Evolutionary conservation across 2,797 vertebrate species (phyloP).

Genomic region (Diglossa cyanea): DNA sequence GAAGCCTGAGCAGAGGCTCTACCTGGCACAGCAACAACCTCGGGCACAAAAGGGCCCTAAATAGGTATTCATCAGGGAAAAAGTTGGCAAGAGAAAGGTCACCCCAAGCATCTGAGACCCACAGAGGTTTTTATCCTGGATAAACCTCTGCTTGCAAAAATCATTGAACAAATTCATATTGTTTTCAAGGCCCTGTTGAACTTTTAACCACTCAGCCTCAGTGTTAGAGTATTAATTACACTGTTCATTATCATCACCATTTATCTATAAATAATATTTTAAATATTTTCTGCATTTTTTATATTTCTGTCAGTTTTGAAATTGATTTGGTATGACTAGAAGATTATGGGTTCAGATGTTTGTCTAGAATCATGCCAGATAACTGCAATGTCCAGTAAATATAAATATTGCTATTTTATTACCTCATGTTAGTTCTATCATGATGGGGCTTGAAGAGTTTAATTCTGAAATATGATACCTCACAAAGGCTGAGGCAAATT

Average conservation of each 20-base stretch:
- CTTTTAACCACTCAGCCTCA: neutral
- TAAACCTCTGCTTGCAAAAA: neutral
- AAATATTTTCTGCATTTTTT: neutral
- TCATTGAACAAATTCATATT: fast-evolving
- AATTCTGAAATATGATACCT: neutral
- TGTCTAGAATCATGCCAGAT: neutral
- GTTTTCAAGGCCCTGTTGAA: neutral
- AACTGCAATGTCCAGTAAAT: neutral
- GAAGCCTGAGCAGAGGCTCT: neutral
- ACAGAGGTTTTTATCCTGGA: neutral
- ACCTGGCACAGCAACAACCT: neutral
- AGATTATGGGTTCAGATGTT: neutral
- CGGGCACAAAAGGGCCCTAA: fast-evolving
- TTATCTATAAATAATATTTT: neutral
- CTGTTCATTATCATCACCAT: neutral
- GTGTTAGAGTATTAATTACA: neutral
- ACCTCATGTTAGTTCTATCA: neutral
- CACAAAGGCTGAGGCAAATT: neutral
- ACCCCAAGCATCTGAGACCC: neutral
- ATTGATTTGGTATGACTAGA: neutral
- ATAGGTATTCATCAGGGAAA: fast-evolving
- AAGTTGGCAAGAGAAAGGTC: neutral
- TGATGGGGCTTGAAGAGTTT: neutral
- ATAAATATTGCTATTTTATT: neutral
- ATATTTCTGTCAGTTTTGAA: neutral